These are phyloP conservation scores for Poliocrania exsul DNA, from an alignment of 2,797 vertebrate species.

Conservation along the genomic window DNA sequence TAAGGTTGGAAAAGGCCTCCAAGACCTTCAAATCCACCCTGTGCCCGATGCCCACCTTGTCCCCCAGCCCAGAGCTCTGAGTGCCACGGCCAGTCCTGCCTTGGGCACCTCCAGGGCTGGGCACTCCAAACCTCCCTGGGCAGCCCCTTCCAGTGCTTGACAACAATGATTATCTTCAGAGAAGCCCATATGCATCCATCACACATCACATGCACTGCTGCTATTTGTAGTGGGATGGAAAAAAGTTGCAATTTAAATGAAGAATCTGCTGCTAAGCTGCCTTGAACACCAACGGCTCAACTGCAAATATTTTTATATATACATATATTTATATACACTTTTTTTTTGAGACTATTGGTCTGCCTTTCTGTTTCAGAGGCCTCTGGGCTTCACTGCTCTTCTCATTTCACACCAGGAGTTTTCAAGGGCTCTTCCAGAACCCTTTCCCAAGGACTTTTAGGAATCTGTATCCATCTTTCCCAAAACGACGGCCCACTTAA, in stretches of 20 bases:
- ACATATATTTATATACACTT: not conserved
- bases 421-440: not conserved
- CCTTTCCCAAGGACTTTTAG: not conserved
- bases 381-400: not conserved
- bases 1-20: not conserved
- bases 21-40: rapidly evolving
- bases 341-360: not conserved
- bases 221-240: not conserved
- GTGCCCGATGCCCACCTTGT: rapidly evolving
- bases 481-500: not conserved
- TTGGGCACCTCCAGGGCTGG: not conserved
- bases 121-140: not conserved
- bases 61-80: not conserved
- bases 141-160: not conserved
- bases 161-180: not conserved
- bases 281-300: no score
- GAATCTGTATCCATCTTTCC: not conserved
- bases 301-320: not conserved
- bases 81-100: not conserved
- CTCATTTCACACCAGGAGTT: not conserved
- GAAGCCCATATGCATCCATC: not conserved
- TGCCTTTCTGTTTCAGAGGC: not conserved
- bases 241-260: not conserved
- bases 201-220: not conserved
- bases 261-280: not conserved